Evolutionary conservation across 2,797 vertebrate species (phyloP), one percentile per base, ranked within the genome.

Genomic region (Paedocypris micromegethes): DNA sequence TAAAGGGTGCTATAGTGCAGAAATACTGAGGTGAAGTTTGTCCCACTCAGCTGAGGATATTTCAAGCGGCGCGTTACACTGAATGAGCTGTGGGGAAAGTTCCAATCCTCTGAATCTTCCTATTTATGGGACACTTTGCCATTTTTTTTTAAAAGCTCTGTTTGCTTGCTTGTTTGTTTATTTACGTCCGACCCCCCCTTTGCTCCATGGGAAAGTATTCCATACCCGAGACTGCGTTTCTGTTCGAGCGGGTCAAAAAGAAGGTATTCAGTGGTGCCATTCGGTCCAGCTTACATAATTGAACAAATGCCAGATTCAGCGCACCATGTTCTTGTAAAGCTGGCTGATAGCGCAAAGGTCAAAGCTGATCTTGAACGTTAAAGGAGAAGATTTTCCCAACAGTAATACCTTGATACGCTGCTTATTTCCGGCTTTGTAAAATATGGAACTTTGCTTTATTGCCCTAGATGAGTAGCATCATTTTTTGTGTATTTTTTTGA

Each of bases 51-150:
- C 82, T 83, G 71, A 76, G 84, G 86, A 83, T 86, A 87, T 89
- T 87, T 88, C 88, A 86, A 86, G 85, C 86, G 79, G 84, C 80
- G 79, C 79, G 81, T 84, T 86, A 83, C 83, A 87, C 86, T 87
- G 87, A 88, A 87, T 85, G 86, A 85, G 83, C 78, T 86, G 81
- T 87, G 84, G 86, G 87, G 87, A 91, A 89, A 89, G 87, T 90
- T 89, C 88, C 89, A 90, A 83, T 38, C 70, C 81, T 85, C 86
- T 85, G 82, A 86, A 87, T 88, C 84, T 84, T 88, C 84, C 82
- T 86, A 85, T 88, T 87, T 81, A 82, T 66, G 79, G 78, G 80
- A 81, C 73, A 77, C 76, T 74, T 72, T 48, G 60, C 3, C 2
- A 55, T 40, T 54, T 63, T 6, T 42, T 8, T 56, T 64, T 73